phyloP scores from a whole-genome alignment of 1,140 invertebrate species.

The Diorhabda sublineata region DNA sequence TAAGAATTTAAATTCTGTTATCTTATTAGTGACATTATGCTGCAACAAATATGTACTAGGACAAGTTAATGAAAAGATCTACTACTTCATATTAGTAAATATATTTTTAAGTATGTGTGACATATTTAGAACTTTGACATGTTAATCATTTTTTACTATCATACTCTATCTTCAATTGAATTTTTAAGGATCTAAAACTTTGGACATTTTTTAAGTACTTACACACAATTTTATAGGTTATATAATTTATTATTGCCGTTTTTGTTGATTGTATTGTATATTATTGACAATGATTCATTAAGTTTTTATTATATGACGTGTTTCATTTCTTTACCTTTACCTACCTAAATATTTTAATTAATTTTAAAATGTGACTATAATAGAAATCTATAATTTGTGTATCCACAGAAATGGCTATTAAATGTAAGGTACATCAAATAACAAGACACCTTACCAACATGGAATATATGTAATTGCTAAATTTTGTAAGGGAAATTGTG shows the following conservation, averaged over 20 bases:
- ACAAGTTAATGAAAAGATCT: too few relatives aligned
- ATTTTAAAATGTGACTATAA: too few relatives aligned
- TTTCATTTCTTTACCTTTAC: constrained; percentile 5
- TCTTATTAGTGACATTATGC: too few relatives aligned
- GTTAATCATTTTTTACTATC: neutral
- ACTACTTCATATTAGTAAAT: too few relatives aligned
- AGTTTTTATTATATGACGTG: constrained; percentile 16
- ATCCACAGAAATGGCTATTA: too few relatives aligned
- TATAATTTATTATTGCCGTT: constrained; percentile 16
- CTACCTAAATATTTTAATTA: neutral
- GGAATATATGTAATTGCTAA: too few relatives aligned
- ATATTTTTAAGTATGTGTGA: neutral
- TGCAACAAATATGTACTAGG: too few relatives aligned
- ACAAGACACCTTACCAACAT: too few relatives aligned
- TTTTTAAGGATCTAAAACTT: neutral
- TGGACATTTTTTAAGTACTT: neutral
- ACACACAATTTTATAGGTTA: constrained; percentile 6
- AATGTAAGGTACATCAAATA: too few relatives aligned
- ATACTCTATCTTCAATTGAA: neutral
- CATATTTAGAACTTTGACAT: neutral
- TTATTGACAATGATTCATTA: constrained; percentile 21
- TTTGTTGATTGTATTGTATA: constrained; percentile 16
- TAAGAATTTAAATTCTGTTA: too few relatives aligned
- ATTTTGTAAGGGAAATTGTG: too few relatives aligned
- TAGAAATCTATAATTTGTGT: too few relatives aligned